Percentiles rank a stretch among this genome's conserved stretches.
Evolutionary conservation across 2,888 invertebrate genomes (phyloP).

Genomic region (Petrophora chlorosata): DNA sequence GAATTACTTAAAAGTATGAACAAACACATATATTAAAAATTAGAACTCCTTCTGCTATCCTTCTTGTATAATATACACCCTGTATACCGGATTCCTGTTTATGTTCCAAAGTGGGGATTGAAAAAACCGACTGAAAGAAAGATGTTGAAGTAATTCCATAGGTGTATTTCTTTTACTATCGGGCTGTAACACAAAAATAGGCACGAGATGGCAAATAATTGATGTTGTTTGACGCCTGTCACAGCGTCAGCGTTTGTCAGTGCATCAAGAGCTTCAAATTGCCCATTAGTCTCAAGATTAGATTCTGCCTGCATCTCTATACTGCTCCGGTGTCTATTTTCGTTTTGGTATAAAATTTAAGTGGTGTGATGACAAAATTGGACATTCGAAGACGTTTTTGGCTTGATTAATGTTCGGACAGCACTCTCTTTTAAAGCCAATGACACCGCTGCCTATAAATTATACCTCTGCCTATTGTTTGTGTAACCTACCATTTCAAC

Average conservation of each 20-base stretch:
- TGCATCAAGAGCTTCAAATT: too few species aligned
- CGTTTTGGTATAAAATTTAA: constrained; percentile 44
- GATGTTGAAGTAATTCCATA: too few species aligned
- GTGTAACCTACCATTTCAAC: constrained; percentile 11
- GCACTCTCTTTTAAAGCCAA: constrained; percentile 18
- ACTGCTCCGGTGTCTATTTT: constrained; percentile 47
- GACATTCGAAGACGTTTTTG: constrained; percentile 19
- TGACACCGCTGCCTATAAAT: constrained; percentile 15
- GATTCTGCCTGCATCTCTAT: not conserved
- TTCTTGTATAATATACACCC: too few species aligned
- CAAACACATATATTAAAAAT: not conserved
- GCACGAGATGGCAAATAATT: too few species aligned
- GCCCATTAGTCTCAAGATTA: not conserved
- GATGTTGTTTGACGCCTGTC: too few species aligned
- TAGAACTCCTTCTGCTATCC: too few species aligned
- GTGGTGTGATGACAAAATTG: constrained; percentile 47
- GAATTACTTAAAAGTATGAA: not conserved
- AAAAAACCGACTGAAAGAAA: too few species aligned
- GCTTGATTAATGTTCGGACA: constrained; percentile 23
- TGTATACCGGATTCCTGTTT: too few species aligned
- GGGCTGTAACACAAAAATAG: too few species aligned
- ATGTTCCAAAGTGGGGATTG: too few species aligned
- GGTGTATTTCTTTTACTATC: too few species aligned
- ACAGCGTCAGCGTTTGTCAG: too few species aligned
- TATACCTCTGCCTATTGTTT: constrained; percentile 21